Evolutionary conservation across 2,797 vertebrate genomes (phyloP).

Genomic region (Apodemus agrarius): DNA sequence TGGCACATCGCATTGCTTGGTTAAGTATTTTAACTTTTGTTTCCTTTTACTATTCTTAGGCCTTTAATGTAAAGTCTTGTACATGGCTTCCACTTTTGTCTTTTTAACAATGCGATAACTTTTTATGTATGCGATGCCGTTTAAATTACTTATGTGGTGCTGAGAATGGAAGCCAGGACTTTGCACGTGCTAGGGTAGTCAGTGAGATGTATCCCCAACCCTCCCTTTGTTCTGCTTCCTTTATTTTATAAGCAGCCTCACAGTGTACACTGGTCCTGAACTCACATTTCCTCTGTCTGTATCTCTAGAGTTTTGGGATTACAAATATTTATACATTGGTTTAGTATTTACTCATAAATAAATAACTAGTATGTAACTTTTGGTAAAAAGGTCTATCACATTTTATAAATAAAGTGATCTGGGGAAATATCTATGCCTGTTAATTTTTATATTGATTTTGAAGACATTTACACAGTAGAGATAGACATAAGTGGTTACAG

Average conservation of each 20-base stretch:
- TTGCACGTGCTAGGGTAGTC: not conserved
- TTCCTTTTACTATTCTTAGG: not conserved
- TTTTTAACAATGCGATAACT: not conserved
- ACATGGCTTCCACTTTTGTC: not conserved
- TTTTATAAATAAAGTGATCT: constrained; percentile 15
- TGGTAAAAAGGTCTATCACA: not conserved
- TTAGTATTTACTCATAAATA: not conserved
- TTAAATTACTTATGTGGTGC: not conserved
- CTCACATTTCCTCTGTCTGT: not conserved
- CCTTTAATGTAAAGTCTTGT: not conserved
- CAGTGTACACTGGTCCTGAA: not conserved
- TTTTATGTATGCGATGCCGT: not conserved
- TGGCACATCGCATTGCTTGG: not conserved
- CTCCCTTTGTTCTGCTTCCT: not conserved
- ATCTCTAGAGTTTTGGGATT: not conserved
- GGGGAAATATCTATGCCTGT: not conserved
- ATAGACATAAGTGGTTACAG: not conserved
- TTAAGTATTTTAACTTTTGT: not conserved
- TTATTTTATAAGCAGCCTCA: not conserved
- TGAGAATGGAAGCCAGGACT: not conserved
- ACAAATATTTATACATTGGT: not conserved
- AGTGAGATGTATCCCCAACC: not conserved
- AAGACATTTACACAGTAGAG: not conserved
- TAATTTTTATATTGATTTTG: not conserved
- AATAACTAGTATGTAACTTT: not conserved